These are phyloP conservation scores for Melanogrammus aeglefinus DNA, from an alignment of 2,797 vertebrate species.

Conservation along the genomic window DNA sequence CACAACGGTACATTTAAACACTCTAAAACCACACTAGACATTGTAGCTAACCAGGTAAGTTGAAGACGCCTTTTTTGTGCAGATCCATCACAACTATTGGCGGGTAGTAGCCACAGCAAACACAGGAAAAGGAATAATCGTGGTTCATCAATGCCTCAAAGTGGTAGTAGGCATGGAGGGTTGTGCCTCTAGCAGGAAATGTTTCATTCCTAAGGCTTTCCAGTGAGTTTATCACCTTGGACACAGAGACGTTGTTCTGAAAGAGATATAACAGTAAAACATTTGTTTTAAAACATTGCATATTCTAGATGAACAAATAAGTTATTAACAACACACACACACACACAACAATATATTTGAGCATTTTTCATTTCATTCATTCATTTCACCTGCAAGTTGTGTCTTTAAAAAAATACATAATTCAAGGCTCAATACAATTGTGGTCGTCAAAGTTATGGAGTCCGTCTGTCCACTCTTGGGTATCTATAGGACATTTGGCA, in stretches of 20 bases:
- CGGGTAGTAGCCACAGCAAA: background rate
- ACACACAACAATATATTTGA: no score
- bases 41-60: background rate
- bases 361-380: no score
- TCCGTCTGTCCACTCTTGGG: no score
- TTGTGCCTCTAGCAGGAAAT: background rate
- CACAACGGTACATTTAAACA: background rate
- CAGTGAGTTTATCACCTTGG: background rate
- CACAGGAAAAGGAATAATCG: background rate
- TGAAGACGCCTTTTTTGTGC: background rate
- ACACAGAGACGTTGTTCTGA: background rate
- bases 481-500: background rate
- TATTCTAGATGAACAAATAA: no score
- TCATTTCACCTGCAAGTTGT: background rate
- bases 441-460: background rate
- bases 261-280: background rate
- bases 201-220: background rate
- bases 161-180: background rate
- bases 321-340: no score
- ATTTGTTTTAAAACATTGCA: no score
- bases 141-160: background rate
- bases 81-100: background rate
- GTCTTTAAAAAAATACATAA: background rate
- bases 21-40: background rate
- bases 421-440: background rate